Percentiles rank a stretch among this genome's conserved stretches.
Evolutionary conservation across 2,797 vertebrate genomes (phyloP).

Genomic region (Apogon hyalosoma): DNA sequence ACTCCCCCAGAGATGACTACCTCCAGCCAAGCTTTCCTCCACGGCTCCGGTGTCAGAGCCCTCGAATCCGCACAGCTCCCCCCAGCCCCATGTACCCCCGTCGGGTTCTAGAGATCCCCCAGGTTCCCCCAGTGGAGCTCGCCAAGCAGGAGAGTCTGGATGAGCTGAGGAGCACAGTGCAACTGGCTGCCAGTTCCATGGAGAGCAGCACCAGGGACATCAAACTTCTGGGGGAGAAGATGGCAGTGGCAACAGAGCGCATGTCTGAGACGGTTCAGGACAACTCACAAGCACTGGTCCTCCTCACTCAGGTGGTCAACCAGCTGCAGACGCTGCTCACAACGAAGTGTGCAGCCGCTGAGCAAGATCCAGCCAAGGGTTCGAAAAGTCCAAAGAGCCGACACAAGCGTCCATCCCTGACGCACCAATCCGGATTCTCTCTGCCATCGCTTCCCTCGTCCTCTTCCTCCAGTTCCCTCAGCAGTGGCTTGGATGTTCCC

Average conservation of each 20-base stretch:
- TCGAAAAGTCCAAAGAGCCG: background rate
- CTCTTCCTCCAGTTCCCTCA: conserved; percentile 60
- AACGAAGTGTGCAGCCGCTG: background rate
- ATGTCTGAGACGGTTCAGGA: conserved; percentile 77
- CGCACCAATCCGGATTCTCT: conserved; percentile 44
- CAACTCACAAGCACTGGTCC: conserved; percentile 72
- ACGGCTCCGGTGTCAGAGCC: conserved; percentile 16
- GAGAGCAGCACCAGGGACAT: conserved; percentile 78
- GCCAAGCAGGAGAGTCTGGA: conserved; percentile 78
- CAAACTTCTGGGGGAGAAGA: conserved; percentile 72
- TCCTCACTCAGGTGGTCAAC: conserved; percentile 76
- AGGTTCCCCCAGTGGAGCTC: conserved; percentile 39
- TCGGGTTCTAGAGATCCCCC: conserved; percentile 10
- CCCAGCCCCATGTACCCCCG: conserved; percentile 70
- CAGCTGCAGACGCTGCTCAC: conserved; percentile 69
- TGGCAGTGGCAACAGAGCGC: conserved; percentile 69
- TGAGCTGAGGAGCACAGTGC: conserved; percentile 68
- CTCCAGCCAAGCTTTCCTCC: conserved; percentile 17
- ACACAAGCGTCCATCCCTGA: conserved; percentile 24
- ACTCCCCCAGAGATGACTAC: conserved; percentile 28
- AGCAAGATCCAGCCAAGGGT: conserved; percentile 9
- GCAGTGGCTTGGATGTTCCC: conserved; percentile 54
- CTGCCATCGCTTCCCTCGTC: conserved; percentile 48
- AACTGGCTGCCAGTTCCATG: conserved; percentile 74
- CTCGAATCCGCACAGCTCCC: conserved; percentile 65